phyloP scores from a whole-genome alignment of 2,888 invertebrate species.

The Atrina japonica region DNA sequence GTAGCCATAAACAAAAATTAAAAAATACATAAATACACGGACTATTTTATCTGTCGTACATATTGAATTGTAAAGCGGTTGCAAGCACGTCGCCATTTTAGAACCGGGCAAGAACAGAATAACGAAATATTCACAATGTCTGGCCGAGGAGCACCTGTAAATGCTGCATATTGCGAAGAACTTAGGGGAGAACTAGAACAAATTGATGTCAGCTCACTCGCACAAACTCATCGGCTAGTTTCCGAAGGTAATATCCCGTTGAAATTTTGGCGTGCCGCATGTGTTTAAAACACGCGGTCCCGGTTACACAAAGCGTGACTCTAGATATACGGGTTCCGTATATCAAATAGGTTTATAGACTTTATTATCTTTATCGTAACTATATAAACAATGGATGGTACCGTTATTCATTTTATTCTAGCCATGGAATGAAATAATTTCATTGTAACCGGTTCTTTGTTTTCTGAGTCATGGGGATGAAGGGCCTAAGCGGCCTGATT shows the following conservation, averaged over 20 bases:
- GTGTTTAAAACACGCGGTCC: no score
- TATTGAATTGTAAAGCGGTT: background rate
- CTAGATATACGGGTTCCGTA: background rate
- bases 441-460: no score
- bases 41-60: background rate
- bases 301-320: no score
- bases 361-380: no score
- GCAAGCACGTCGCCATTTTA: background rate
- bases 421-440: no score
- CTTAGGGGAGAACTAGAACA: slow-evolving; percentile 64
- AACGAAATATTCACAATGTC: background rate
- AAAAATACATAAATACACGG: background rate
- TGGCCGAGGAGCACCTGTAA: slow-evolving; percentile 19
- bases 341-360: no score
- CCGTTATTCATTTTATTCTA: no score
- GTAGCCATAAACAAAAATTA: no score
- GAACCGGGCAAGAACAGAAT: background rate
- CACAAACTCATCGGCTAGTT: slow-evolving; percentile 66
- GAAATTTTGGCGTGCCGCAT: background rate
- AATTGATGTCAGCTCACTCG: slow-evolving; percentile 58
- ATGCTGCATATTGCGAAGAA: slow-evolving; percentile 63
- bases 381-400: no score
- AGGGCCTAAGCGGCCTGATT: no score
- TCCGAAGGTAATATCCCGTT: slow-evolving; percentile 60
- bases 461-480: no score